A percentile compares a stretch with the other conserved stretches of the same genome.
These are phyloP conservation scores for Micronycteris hirsuta DNA, from an alignment of 2,113 vertebrate species.

Conservation along the genomic window DNA sequence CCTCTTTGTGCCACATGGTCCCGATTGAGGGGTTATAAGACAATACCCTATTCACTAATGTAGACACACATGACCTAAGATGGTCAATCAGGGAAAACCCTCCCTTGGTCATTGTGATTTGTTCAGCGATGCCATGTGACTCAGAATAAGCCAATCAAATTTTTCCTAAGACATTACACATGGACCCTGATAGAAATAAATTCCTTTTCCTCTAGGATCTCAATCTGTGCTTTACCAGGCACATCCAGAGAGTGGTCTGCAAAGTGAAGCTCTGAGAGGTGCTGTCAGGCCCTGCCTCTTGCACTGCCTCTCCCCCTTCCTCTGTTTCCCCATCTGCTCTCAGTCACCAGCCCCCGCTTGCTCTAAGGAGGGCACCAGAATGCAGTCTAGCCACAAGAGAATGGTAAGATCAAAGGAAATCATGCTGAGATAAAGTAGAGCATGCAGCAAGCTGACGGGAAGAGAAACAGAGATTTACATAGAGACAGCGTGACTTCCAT, in stretches of 20 bases:
- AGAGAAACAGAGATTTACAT: not conserved
- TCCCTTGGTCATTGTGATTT: not conserved
- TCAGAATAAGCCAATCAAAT: not conserved
- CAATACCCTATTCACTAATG: fast-evolving
- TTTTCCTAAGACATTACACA: not conserved
- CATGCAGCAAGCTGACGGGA: not conserved
- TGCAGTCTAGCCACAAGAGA: not conserved
- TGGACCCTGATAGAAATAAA: not conserved
- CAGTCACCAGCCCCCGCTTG: not conserved
- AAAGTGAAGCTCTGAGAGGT: not conserved
- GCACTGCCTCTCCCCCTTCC: not conserved
- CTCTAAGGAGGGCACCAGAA: not conserved
- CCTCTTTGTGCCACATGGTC: not conserved
- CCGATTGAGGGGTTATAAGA: not conserved
- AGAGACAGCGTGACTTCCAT: fast-evolving
- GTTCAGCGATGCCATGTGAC: not conserved
- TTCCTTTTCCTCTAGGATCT: not conserved
- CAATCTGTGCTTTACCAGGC: not conserved
- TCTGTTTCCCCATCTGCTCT: not conserved
- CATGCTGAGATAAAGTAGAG: not conserved
- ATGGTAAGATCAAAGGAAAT: not conserved
- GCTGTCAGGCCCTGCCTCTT: not conserved
- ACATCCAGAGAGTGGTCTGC: not conserved
- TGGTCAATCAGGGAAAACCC: not conserved
- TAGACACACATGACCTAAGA: not conserved